Base-by-base conservation (phyloP, 2,797 vertebrate species). In the Coreius guichenoti region DNA sequence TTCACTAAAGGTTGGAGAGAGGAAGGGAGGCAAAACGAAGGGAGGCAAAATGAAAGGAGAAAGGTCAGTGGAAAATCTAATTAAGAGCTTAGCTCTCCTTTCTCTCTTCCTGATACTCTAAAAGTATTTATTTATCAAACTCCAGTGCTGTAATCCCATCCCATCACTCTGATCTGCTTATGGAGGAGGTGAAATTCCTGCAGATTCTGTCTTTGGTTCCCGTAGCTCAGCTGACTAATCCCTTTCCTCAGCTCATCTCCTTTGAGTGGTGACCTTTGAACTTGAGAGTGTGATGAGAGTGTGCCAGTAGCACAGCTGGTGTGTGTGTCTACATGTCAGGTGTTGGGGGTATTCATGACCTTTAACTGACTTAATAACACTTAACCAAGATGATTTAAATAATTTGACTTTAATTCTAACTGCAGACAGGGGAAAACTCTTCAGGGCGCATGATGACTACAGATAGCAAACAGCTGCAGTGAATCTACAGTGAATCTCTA, bases 101-200 rank as follows among this genome's bases (percentile, higher is more conserved):
- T 68, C 83, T 91, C 81, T 91, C 82, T 83, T 82, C 86, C 80
- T 89, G 85, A 91, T 91, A 89, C 90, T 86, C 83, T 78, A 86
- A 92, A 93, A 90, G 88, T 90, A 89, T 88, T 90, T 89, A 90
- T 93, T 93, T 93, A 92, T 92, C 89, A 89, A 89, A 88, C 88
- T 90, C 9, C 86, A 68, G 92, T 93, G 89, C 89, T 92, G 87
- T 92, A 93, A 93, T 92, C 90, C 90, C 69, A 89, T 84, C 84
- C 87, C 87, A 63, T 79, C 23, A 16, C 74, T 76, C 87, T 90
- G 88, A 87, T 90, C 81, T 87, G 81, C 83, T 90, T 89, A 89
- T 23, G 80, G 73, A 88, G 3, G 83, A 90, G 90, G 90, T 89
- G 88, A 92, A 91, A 92, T 92, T 91, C 85, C 89, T 51, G 47